Percentiles rank a stretch among this genome's conserved stretches.
These are phyloP conservation scores for Sturnira hondurensis DNA, from an alignment of 2,113 vertebrate species.

Conservation along the genomic window DNA sequence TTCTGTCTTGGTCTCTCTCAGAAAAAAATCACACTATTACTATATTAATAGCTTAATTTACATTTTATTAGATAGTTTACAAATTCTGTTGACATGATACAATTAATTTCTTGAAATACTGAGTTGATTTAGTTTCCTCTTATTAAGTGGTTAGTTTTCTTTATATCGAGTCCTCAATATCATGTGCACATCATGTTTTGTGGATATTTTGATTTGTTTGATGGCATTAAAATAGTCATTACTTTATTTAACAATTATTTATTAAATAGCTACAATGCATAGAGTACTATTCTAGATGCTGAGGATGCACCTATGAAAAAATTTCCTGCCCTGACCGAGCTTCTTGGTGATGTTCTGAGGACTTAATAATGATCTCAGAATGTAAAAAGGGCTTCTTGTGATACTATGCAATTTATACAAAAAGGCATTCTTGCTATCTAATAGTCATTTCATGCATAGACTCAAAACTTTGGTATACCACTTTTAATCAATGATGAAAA, in stretches of 20 bases:
- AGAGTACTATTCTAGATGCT: neutral
- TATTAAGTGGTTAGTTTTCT: neutral
- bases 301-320: neutral
- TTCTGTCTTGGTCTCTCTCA: neutral
- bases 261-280: neutral
- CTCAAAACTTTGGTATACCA: neutral
- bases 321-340: neutral
- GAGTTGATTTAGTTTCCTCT: neutral
- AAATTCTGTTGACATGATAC: neutral
- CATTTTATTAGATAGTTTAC: constrained; percentile 8
- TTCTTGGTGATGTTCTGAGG: neutral
- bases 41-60: constrained; percentile 6
- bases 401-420: neutral
- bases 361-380: neutral
- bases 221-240: neutral
- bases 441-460: neutral
- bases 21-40: neutral
- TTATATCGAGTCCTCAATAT: neutral
- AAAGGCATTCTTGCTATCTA: neutral
- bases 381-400: neutral
- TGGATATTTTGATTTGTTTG: neutral
- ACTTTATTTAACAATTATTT: neutral
- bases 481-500: neutral
- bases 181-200: neutral
- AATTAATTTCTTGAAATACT: neutral